A percentile compares a stretch with the other conserved stretches of the same genome.
Conservation (phyloP, 2,797 vertebrate species). For the Sebastes hubbsi region DNA sequence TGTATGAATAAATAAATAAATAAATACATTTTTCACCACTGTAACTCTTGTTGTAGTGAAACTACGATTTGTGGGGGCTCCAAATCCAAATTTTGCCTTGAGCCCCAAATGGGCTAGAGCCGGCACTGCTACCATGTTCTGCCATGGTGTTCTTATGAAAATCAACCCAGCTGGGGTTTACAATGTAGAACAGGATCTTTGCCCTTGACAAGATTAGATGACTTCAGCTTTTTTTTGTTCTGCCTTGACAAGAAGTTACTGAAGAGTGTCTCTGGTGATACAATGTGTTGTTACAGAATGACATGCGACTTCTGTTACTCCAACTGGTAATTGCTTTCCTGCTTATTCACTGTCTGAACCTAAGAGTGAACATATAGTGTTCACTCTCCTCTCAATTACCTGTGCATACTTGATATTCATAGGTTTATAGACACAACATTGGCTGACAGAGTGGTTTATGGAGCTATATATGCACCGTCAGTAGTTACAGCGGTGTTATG, state of each 20-base stretch:
- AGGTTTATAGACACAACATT: slow-evolving; percentile 13
- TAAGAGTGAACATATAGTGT: not conserved
- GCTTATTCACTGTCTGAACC: not conserved
- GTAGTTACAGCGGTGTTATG: slow-evolving; percentile 5
- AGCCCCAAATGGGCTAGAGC: too few species aligned
- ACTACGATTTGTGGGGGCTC: too few species aligned
- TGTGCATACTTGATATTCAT: slow-evolving; percentile 54
- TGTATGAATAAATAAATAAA: too few species aligned
- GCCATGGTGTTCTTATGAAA: slow-evolving; percentile 22
- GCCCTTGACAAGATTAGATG: slow-evolving; percentile 31
- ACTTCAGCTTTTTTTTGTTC: slow-evolving; percentile 39
- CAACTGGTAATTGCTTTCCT: slow-evolving; percentile 19
- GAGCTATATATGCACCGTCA: slow-evolving; percentile 10
- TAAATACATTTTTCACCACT: too few species aligned
- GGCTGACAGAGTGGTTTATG: slow-evolving; percentile 46
- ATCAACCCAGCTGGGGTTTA: slow-evolving; percentile 16
- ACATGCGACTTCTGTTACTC: slow-evolving; percentile 17
- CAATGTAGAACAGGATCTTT: not conserved
- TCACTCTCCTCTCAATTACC: slow-evolving; percentile 14
- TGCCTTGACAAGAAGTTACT: slow-evolving; percentile 13
- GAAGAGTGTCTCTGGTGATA: slow-evolving; percentile 28
- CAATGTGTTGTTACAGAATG: slow-evolving; percentile 33
- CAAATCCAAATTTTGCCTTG: too few species aligned
- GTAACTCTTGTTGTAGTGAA: too few species aligned
- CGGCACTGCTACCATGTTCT: not conserved